Base-by-base conservation (phyloP, 1,140 invertebrate species). In the Listronotus bonariensis region DNA sequence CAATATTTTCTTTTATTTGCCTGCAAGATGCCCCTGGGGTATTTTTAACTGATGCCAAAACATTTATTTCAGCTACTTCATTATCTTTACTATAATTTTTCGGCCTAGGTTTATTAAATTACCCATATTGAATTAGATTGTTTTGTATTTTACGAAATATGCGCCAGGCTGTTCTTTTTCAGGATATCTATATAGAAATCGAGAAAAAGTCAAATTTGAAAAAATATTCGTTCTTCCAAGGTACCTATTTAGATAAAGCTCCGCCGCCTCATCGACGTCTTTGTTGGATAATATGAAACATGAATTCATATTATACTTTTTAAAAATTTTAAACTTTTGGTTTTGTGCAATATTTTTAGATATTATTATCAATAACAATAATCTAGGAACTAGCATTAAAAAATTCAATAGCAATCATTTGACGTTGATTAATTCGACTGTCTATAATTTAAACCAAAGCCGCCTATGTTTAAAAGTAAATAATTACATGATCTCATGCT, bases 231-330 rank as follows among this genome's bases (percentile, higher is more conserved):
- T 14, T 15, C 18, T 18, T 20, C 14, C 6, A 17, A 17, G 9
- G 5, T 48, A 48, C 45, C 45, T 48, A 18, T 48, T 48, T 12
- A 48, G 20, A 48, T 48, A 48, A 17, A 48, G 18, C 11, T 48
- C 45, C 14, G 45, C 14, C 11, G 45, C 45, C 20, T 48, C 18
- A 17, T 48, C 11, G 14, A 18, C 20, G 20, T 26, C 20, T 26
- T 48, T 3, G 11, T 48, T 14, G 18, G 14, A 48, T 17, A 17
- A 12, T 48, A 20, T 20, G 20, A 48, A 48, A 48, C 14, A 14
- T 17, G 8, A 4, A 11, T 17, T 14, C 45, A 48, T 48, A 20
- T 48, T 15, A 48, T 48, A 48, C 14, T 48, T 17, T 48, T 48
- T 18, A 20, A 17, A 48, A 20, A 17, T 14, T 48, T 48, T 15